Evolutionary conservation across 2,888 invertebrate species (phyloP).

Genomic region (Liopterus haemorrhoidalis): DNA sequence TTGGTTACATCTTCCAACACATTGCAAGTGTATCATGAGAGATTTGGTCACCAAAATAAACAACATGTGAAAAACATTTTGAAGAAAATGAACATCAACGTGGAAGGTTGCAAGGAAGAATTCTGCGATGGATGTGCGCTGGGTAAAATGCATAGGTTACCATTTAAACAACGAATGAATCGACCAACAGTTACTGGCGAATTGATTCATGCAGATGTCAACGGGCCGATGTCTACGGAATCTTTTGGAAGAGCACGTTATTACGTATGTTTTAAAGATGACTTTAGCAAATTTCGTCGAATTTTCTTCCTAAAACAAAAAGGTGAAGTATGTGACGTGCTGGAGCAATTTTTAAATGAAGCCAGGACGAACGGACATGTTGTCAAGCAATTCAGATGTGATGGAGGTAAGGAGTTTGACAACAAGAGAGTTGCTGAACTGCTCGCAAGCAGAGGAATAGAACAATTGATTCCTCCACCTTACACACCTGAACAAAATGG

Average conservation of each 20-base stretch:
- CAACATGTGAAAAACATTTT: too few species aligned
- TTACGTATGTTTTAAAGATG: constrained; percentile 30
- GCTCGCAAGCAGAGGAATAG: constrained; percentile 19
- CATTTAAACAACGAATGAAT: constrained; percentile 9
- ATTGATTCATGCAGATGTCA: constrained; percentile 27
- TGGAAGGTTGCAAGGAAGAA: too few species aligned
- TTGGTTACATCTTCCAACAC: too few species aligned
- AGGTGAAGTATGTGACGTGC: constrained; percentile 22
- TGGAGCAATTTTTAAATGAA: constrained; percentile 27
- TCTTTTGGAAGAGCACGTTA: constrained; percentile 24
- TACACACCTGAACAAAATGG: constrained; percentile 27
- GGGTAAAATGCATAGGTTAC: constrained; percentile 22
- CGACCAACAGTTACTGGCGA: constrained; percentile 22
- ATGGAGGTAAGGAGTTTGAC: constrained; percentile 18
- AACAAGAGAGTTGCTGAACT: constrained; percentile 12
- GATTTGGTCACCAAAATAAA: too few species aligned
- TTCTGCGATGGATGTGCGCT: constrained; percentile 31
- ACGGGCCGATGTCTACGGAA: constrained; percentile 26
- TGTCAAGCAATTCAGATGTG: constrained; percentile 14
- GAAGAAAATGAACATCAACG: too few species aligned
- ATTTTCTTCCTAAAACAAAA: constrained; percentile 26
- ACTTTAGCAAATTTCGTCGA: constrained; percentile 22
- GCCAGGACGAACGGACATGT: constrained; percentile 17
- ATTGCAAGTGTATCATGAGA: too few species aligned
- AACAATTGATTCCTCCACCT: constrained; percentile 17